Evolutionary conservation across 2,113 vertebrate genomes (phyloP), one percentile per base, ranked within the genome.

Genomic region (Salvelinus fontinalis): DNA sequence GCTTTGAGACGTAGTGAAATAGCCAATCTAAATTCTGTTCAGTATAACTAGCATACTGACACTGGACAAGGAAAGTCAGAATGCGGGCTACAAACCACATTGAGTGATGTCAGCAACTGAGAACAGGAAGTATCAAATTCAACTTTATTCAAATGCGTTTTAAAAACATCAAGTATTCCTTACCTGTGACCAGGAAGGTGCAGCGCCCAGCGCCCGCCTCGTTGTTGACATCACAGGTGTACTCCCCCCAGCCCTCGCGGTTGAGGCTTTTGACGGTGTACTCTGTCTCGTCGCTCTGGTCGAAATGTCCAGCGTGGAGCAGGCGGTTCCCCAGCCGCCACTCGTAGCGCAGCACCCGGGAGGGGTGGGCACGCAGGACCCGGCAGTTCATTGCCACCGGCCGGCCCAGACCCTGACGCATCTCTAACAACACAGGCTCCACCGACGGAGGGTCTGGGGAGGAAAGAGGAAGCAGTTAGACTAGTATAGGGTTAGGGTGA

Each of bases 161-260:
- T 44, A 11, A 44, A 51, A 54, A 22, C 11, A 57, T 16, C 8
- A 60, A 1, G 18, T 4, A 16, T 27, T 51, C 74, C 24, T 88
- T 90, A 99, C 98, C 97, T 91, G 97, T 98, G 26, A 99, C 94
- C 0, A 96, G 94, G 89, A 99, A 99, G 87, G 95, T 97, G 93
- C 98, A 99, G 75, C 96, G 93, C 1, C 97, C 97, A 0, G 95
- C 94, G 0, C 98, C 98, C 0, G 97, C 98, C 85, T 99, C 97
- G 4, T 99, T 99, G 81, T 96, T 96, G 89, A 99, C 94, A 73
- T 97, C 97, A 78, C 97, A 99, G 80, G 96, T 98, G 91, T 99
- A 99, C 87, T 96, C 82, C 12, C 98, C 98, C 16, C 97, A 97
- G 79, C 93, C 95, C 67, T 99, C 97, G 0, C 95, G 94, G 74